phyloP scores from a whole-genome alignment of 2,888 invertebrate species.

The Torymus auratus region DNA sequence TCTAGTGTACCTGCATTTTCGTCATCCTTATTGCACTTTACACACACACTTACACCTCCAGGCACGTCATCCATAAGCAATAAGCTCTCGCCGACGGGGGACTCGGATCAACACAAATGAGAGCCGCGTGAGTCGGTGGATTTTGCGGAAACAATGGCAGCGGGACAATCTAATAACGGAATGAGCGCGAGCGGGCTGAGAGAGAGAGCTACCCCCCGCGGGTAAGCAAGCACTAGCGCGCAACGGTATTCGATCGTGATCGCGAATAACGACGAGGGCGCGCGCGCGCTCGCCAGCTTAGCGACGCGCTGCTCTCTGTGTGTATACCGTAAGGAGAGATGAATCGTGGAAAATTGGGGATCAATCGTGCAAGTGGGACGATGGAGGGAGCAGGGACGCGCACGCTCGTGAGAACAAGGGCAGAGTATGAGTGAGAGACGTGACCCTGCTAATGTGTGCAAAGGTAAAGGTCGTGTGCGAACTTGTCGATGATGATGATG shows the following conservation, averaged over 20 bases:
- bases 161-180: constrained; percentile 32
- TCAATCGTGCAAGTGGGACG: constrained; percentile 22
- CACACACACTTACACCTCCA: too few species aligned
- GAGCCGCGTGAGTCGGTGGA: constrained; percentile 31
- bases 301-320: too few species aligned
- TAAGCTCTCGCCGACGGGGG: background rate
- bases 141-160: constrained; percentile 44
- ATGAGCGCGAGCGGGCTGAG: background rate
- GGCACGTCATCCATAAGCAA: constrained; percentile 13
- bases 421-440: too few species aligned
- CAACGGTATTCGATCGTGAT: constrained; percentile 51
- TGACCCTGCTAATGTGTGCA: background rate
- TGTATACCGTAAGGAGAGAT: background rate
- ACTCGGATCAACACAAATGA: constrained; percentile 5
- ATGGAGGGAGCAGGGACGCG: too few species aligned
- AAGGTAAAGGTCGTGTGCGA: background rate
- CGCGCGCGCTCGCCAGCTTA: too few species aligned
- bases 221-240: background rate
- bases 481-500: background rate
- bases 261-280: constrained; percentile 34
- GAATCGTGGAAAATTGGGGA: constrained; percentile 36
- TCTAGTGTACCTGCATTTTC: too few species aligned
- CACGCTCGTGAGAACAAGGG: too few species aligned
- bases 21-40: too few species aligned
- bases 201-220: constrained; percentile 4